phyloP scores from a whole-genome alignment of 2,113 vertebrate species.

The Microcebus ravelobensis region DNA sequence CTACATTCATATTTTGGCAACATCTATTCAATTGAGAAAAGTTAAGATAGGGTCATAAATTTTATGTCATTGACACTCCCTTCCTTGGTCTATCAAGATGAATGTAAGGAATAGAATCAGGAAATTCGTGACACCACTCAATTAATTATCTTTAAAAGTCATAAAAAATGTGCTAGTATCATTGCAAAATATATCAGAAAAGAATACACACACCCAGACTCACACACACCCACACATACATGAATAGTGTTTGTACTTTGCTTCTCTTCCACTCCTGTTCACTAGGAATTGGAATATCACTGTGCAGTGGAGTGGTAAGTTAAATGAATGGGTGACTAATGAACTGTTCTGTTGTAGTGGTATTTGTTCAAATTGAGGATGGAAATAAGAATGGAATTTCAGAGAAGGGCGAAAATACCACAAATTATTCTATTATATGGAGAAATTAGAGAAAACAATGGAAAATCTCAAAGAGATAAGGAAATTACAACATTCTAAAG shows the following conservation, averaged over 20 bases:
- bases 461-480: not conserved
- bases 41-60: not conserved
- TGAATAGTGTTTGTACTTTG: not conserved
- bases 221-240: accelerated
- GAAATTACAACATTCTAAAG: not conserved
- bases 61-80: not conserved
- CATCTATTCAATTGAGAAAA: not conserved
- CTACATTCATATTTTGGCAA: not conserved
- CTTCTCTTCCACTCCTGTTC: not conserved
- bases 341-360: not conserved
- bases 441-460: not conserved
- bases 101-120: not conserved
- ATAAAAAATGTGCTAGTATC: not conserved
- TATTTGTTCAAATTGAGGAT: not conserved
- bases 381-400: not conserved
- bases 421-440: not conserved
- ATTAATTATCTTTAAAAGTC: not conserved
- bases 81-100: not conserved
- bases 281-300: not conserved
- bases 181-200: not conserved
- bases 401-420: not conserved
- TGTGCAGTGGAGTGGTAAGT: not conserved
- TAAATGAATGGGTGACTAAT: not conserved
- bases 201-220: not conserved
- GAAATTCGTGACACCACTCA: not conserved